Evolutionary conservation across 2,888 invertebrate genomes (phyloP).

Genomic region (Dastarcus helophoroides): DNA sequence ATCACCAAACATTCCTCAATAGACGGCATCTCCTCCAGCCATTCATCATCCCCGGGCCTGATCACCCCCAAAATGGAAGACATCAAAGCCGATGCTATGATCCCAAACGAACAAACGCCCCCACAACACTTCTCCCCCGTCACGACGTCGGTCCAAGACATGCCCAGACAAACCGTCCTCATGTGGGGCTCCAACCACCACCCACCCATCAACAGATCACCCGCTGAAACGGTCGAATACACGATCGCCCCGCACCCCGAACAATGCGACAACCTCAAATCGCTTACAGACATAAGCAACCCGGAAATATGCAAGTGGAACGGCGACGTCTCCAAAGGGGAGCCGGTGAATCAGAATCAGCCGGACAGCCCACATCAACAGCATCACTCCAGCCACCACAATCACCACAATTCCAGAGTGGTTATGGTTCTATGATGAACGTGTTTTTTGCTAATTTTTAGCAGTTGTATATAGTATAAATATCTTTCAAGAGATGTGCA

Average conservation of each 20-base stretch:
- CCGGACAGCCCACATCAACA: conserved; percentile 34
- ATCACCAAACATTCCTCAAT: conserved; percentile 31
- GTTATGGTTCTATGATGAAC: conserved; percentile 41
- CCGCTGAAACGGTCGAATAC: conserved; percentile 14
- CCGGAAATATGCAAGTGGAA: conserved; percentile 35
- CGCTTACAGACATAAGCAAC: conserved; percentile 30
- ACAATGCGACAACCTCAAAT: conserved; percentile 29
- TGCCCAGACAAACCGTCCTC: conserved; percentile 77
- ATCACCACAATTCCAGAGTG: conserved; percentile 36
- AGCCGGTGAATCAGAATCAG: conserved; percentile 23
- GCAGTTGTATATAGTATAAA: too few species aligned
- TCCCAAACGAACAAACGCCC: conserved; percentile 22
- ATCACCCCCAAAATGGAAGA: conserved; percentile 51
- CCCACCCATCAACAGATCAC: conserved; percentile 25
- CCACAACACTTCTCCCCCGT: conserved; percentile 35
- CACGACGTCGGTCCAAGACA: conserved; percentile 33
- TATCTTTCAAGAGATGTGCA: conserved; percentile 16
- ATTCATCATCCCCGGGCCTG: conserved; percentile 46
- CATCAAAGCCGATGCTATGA: conserved; percentile 39
- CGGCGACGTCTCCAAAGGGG: conserved; percentile 26
- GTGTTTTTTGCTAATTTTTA: too few species aligned
- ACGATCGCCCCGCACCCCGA: conserved; percentile 19
- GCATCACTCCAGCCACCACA: conserved; percentile 29
- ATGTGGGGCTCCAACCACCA: conserved; percentile 68
- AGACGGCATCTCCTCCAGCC: conserved; percentile 45